Evolutionary conservation across 2,113 vertebrate species (phyloP).

Genomic region (Raja brachyura): DNA sequence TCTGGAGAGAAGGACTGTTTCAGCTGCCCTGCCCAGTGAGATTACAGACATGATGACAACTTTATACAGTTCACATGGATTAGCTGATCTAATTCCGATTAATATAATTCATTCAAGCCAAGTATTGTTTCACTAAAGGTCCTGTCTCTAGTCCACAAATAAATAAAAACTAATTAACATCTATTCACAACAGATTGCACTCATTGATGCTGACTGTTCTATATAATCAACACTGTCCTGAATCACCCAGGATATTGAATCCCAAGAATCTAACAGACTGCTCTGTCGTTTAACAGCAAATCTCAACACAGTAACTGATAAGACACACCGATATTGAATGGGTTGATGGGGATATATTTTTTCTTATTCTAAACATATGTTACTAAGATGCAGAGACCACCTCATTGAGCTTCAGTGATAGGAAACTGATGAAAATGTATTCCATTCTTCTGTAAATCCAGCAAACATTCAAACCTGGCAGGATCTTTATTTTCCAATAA

Average conservation of each 20-base stretch:
- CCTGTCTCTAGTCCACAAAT: neutral
- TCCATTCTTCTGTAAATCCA: neutral
- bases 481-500: neutral
- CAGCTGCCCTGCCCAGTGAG: neutral
- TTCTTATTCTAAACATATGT: neutral
- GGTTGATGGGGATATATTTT: neutral
- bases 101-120: neutral
- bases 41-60: no score
- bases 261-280: neutral
- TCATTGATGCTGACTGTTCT: neutral
- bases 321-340: neutral
- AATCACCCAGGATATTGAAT: neutral
- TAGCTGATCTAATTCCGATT: neutral
- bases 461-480: neutral
- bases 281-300: neutral
- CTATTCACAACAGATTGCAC: neutral
- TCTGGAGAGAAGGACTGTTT: neutral
- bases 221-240: neutral
- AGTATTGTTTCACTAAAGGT: neutral
- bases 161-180: neutral
- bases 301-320: neutral
- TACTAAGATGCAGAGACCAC: neutral
- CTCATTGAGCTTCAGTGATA: neutral
- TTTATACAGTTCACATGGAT: neutral
- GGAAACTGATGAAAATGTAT: neutral